Conservation (phyloP, 2,797 vertebrate genomes). For the Eutrigla gurnardus region DNA sequence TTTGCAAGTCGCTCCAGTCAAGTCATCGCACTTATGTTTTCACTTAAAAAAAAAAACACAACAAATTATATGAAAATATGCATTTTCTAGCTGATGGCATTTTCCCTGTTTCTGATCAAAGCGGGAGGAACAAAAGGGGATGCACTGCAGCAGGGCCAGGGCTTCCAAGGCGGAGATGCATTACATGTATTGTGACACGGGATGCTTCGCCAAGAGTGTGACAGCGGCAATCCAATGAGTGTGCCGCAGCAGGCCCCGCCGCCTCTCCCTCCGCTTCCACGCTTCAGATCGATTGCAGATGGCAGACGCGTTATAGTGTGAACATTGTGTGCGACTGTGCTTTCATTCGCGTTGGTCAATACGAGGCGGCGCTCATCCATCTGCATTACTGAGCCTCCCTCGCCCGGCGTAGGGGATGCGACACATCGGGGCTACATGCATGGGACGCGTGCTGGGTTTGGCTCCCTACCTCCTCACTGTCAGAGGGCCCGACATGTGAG, state of each 20-base stretch:
- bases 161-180: background rate
- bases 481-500: slow-evolving; percentile 40
- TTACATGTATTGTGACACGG: background rate
- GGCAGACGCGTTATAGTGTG: slow-evolving; percentile 39
- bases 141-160: background rate
- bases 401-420: slow-evolving; percentile 38
- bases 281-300: slow-evolving; percentile 51
- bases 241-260: slow-evolving; percentile 22
- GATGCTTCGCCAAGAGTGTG: slow-evolving; percentile 29
- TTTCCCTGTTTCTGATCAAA: slow-evolving; percentile 22
- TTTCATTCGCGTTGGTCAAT: slow-evolving; percentile 64
- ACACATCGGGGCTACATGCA: slow-evolving; percentile 9
- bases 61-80: slow-evolving; percentile 1
- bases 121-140: slow-evolving; percentile 3
- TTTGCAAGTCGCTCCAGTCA: slow-evolving; percentile 46
- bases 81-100: slow-evolving; percentile 22
- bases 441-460: slow-evolving; percentile 12
- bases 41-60: background rate
- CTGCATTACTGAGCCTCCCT: slow-evolving; percentile 31
- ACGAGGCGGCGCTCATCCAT: slow-evolving; percentile 40
- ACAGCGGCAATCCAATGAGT: slow-evolving; percentile 46
- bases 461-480: slow-evolving; percentile 11
- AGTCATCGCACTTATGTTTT: slow-evolving; percentile 34
- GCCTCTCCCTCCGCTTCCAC: slow-evolving; percentile 22
- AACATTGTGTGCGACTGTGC: slow-evolving; percentile 58